Evolutionary conservation across 2,888 invertebrate species (phyloP).

Genomic region (Zonitis immaculata): DNA sequence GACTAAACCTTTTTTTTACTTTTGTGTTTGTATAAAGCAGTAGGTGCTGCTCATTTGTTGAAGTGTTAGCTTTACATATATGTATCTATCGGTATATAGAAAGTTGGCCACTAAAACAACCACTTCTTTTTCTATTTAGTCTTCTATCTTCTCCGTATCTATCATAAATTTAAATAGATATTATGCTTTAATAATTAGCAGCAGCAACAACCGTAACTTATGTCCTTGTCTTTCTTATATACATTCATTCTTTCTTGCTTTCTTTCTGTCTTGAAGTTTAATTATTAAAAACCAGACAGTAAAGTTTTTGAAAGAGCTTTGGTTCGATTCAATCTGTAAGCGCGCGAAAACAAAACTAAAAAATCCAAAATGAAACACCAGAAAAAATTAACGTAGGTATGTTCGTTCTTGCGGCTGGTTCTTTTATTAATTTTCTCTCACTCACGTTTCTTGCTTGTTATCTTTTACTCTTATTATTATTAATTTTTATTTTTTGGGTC

Average conservation of each 20-base stretch:
- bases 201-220: no score
- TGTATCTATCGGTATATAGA: not conserved
- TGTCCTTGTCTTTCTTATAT: slow-evolving; percentile 12
- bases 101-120: not conserved
- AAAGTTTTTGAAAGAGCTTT: slow-evolving; percentile 12
- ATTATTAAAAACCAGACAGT: slow-evolving; percentile 18
- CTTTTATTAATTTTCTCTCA: slow-evolving; percentile 21
- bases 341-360: not conserved
- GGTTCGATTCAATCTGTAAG: slow-evolving; percentile 20
- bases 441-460: slow-evolving; percentile 19
- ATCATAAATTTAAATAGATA: slow-evolving; percentile 30
- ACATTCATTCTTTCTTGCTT: no score
- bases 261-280: no score
- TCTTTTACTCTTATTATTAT: slow-evolving; percentile 9
- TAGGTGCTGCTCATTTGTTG: not conserved
- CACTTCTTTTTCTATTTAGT: no score
- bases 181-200: slow-evolving; percentile 28
- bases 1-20: no score
- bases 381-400: slow-evolving; percentile 13
- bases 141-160: no score
- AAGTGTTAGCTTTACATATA: slow-evolving; percentile 20
- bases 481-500: slow-evolving; percentile 9
- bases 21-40: no score
- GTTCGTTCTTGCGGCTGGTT: slow-evolving; percentile 14
- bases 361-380: not conserved